A percentile compares a stretch with the other conserved stretches of the same genome.
phyloP scores from a whole-genome alignment of 2,888 invertebrate genomes.

The Sinopyrophorus schimmeli region DNA sequence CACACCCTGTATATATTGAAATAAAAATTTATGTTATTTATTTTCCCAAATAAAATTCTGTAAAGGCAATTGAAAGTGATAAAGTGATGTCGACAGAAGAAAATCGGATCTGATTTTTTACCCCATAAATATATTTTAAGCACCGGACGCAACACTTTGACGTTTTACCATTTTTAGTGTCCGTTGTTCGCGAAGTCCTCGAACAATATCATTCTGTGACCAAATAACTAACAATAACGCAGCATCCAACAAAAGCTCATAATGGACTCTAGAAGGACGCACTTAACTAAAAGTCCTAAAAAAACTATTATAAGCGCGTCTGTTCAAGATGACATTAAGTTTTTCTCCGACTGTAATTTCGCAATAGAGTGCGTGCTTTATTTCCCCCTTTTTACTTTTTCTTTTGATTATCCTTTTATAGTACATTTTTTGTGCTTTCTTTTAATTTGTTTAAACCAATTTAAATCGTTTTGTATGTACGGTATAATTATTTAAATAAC shows the following conservation, averaged over 20 bases:
- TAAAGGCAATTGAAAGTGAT: too few species aligned
- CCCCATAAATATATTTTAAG: constrained; percentile 53
- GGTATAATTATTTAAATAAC: too few species aligned
- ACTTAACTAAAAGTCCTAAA: constrained; percentile 21
- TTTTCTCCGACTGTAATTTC: constrained; percentile 7
- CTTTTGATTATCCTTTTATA: constrained; percentile 2
- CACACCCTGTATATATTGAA: too few species aligned
- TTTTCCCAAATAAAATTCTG: too few species aligned
- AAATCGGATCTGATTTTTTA: constrained; percentile 27
- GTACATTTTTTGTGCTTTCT: too few species aligned
- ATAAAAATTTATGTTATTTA: too few species aligned
- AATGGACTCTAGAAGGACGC: constrained; percentile 32
- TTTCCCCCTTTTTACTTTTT: not conserved
- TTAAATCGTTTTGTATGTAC: too few species aligned
- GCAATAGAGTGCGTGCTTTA: not conserved
- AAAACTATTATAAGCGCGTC: constrained; percentile 9
- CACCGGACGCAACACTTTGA: constrained; percentile 51
- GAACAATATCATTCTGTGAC: constrained; percentile 41
- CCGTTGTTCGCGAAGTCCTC: constrained; percentile 37
- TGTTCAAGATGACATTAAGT: constrained; percentile 9
- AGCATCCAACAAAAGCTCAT: constrained; percentile 37
- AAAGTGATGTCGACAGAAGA: too few species aligned
- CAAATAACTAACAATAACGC: constrained; percentile 40
- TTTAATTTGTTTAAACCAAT: too few species aligned
- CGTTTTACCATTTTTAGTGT: constrained; percentile 43